These are phyloP conservation scores for Micropoecilia bifurca DNA, from an alignment of 2,797 vertebrate genomes.

Conservation along the genomic window DNA sequence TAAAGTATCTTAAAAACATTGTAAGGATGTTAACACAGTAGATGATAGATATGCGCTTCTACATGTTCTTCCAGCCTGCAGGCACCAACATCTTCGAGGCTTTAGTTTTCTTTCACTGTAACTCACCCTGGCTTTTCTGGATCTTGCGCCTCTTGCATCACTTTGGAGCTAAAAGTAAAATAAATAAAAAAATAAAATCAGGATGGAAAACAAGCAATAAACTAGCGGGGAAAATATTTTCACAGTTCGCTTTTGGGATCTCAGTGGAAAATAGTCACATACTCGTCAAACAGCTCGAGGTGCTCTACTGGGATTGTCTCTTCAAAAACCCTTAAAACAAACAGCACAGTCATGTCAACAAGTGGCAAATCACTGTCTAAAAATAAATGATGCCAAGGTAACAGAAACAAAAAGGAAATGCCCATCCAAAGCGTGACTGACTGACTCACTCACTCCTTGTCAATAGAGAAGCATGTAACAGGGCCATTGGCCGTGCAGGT, in stretches of 20 bases:
- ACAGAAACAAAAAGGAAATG: not conserved
- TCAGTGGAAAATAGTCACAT: constrained; percentile 32
- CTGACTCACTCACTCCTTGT: constrained; percentile 84
- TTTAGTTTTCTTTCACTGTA: not conserved
- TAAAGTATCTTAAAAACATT: not conserved
- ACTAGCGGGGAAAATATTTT: not conserved
- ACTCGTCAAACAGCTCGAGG: constrained; percentile 85
- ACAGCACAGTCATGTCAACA: not conserved
- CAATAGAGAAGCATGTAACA: constrained; percentile 85
- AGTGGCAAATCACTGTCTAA: not conserved
- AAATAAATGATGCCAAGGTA: not conserved
- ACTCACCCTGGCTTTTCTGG: constrained; percentile 73
- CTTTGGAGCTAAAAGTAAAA: constrained; percentile 70
- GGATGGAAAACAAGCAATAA: constrained; percentile 7
- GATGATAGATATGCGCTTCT: not conserved
- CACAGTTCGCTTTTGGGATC: not conserved
- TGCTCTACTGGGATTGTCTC: constrained; percentile 85
- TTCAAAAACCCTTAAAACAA: constrained; percentile 80
- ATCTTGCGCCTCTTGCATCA: constrained; percentile 67
- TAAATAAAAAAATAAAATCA: not conserved
- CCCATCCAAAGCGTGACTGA: constrained; percentile 2
- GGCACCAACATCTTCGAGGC: not conserved
- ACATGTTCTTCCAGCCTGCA: not conserved
- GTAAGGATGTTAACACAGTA: not conserved
- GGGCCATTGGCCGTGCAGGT: constrained; percentile 83